Base-by-base conservation (phyloP, 2,113 vertebrate genomes). In the Piprites chloris region DNA sequence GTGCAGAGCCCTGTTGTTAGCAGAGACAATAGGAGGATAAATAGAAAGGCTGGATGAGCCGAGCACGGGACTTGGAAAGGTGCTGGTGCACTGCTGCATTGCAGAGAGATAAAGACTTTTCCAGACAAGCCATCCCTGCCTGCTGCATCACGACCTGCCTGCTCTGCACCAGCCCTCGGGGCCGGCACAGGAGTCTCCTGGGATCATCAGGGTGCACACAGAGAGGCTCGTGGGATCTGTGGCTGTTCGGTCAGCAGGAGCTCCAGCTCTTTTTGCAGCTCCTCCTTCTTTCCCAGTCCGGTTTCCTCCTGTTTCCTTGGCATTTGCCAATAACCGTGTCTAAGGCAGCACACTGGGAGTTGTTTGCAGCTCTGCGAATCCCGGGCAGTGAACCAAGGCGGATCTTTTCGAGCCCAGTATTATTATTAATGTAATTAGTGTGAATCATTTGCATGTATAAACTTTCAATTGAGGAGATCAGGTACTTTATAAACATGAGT, bases 401-500 rank as follows among this genome's bases (percentile, higher is more conserved):
- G 88, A 94, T 89, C 83, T 80, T 90, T 86, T 50, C 3, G 61
- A 96, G 93, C 66, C 90, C 16, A 14, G 73, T 44, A 92, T 96
- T 92, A 89, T 93, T 95, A 94, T 95, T 95, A 87, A 95, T 95
- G 83, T 86, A 92, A 96, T 96, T 96, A 95, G 90, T 27, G 62
- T 35, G 83, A 92, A 75, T 93, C 85, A 76, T 96, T 96, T 94
- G 92, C 80, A 85, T 89, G 88, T 92, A 81, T 76, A 96, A 95
- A 96, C 86, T 96, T 95, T 46, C 83, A 55, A 7, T 89, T 33
- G 92, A 82, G 88, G 92, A 67, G 85, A 88, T 75, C 85, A 23
- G 92, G 76, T 89, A 62, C 96, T 95, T 97, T 61, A 52, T 87
- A 95, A 96, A 93, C 95, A 89, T 0, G 15, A 37, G 9, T 84